Percentiles rank a stretch among this genome's conserved stretches.
phyloP scores from a whole-genome alignment of 2,888 invertebrate genomes.

The Lasioglossum zephyrum region DNA sequence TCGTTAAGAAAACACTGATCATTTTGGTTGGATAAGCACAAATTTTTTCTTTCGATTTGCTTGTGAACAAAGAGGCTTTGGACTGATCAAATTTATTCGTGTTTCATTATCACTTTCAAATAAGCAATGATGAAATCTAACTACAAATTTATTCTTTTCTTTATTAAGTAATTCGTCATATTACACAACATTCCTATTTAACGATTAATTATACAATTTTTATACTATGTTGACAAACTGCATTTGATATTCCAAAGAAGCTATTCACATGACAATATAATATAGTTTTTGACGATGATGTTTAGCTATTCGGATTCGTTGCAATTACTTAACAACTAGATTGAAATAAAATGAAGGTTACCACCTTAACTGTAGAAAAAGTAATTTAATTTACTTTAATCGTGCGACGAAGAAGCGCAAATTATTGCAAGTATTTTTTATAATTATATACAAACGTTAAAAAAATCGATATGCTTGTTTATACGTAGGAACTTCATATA shows the following conservation, averaged over 20 bases:
- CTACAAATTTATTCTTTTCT: slow-evolving; percentile 1
- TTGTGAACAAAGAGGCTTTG: not conserved
- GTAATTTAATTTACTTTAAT: slow-evolving; percentile 44
- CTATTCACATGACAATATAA: slow-evolving; percentile 46
- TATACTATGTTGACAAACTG: slow-evolving; percentile 18
- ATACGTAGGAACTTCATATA: slow-evolving; percentile 38
- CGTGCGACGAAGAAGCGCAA: slow-evolving; percentile 26
- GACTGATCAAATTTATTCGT: not conserved
- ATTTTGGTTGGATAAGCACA: slow-evolving; percentile 30
- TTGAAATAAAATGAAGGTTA: slow-evolving; percentile 24
- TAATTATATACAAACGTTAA: slow-evolving; percentile 37
- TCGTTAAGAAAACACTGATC: slow-evolving; percentile 1
- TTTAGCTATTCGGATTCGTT: slow-evolving; percentile 5
- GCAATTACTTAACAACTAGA: not conserved
- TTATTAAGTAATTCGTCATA: not conserved
- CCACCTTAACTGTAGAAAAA: slow-evolving; percentile 13
- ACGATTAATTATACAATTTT: slow-evolving; percentile 7
- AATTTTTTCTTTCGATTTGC: slow-evolving; percentile 22
- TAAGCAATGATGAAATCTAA: not conserved
- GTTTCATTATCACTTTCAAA: not conserved
- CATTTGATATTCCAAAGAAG: slow-evolving; percentile 50
- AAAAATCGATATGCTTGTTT: slow-evolving; percentile 44
- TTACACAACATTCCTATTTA: not conserved
- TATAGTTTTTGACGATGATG: slow-evolving; percentile 27
- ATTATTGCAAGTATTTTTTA: slow-evolving; percentile 39